Percentiles rank a stretch among this genome's conserved stretches.
Evolutionary conservation across 2,113 vertebrate species (phyloP).

Genomic region (Cheirogaleus medius): DNA sequence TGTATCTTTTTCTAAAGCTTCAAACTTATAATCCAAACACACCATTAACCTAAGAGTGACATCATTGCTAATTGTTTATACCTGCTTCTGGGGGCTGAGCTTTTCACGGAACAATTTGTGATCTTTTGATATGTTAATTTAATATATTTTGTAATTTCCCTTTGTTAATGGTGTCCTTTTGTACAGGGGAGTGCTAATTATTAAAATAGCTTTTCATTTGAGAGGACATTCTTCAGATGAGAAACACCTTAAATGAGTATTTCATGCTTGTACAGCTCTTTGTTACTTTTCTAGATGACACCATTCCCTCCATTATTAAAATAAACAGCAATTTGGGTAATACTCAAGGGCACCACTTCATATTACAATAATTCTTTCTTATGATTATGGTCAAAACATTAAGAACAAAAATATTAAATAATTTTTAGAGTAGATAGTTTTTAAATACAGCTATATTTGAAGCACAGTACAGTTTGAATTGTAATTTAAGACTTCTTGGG

Average conservation of each 20-base stretch:
- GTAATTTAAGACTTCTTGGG: not conserved
- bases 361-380: not conserved
- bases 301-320: not conserved
- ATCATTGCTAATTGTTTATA: conserved; percentile 50
- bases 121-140: conserved; percentile 47
- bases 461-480: not conserved
- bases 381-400: not conserved
- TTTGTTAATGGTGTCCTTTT: conserved; percentile 36
- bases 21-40: conserved; percentile 31
- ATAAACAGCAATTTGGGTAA: not conserved
- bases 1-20: not conserved
- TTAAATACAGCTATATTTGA: not conserved
- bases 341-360: not conserved
- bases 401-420: not conserved
- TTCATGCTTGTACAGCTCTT: not conserved
- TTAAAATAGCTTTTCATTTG: conserved; percentile 27
- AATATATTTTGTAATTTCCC: conserved; percentile 26
- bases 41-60: conserved; percentile 33
- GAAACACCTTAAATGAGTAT: not conserved
- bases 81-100: not conserved
- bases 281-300: not conserved
- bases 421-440: not conserved
- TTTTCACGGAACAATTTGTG: conserved; percentile 40
- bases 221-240: not conserved
- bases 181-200: not conserved